Percentiles rank a stretch among this genome's conserved stretches.
Evolutionary conservation across 2,113 vertebrate genomes (phyloP).

Genomic region (Charina bottae): DNA sequence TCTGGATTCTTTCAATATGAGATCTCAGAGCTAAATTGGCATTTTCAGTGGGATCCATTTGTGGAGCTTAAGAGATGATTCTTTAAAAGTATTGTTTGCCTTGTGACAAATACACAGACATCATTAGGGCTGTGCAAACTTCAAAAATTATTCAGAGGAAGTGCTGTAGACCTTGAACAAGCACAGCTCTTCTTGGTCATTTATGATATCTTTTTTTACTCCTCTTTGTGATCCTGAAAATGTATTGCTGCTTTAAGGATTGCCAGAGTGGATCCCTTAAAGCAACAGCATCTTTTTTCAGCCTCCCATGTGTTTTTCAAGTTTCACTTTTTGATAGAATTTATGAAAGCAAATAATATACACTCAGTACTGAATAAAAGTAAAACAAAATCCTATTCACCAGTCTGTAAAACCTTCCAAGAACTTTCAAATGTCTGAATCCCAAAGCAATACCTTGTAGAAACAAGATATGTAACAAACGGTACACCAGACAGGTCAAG

Average conservation of each 20-base stretch:
- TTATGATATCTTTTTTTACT: not conserved
- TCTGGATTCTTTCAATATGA: not conserved
- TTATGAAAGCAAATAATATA: not conserved
- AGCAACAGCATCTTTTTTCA: not conserved
- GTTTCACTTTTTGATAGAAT: not conserved
- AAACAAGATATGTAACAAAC: not conserved
- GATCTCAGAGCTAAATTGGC: not conserved
- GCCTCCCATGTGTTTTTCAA: not conserved
- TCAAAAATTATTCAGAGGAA: not conserved
- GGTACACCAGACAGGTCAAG: not conserved
- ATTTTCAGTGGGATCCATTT: not conserved
- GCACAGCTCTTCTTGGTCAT: not conserved
- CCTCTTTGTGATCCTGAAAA: not conserved
- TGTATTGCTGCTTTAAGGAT: not conserved
- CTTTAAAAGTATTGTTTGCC: not conserved
- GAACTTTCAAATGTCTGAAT: not conserved
- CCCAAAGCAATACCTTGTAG: not conserved
- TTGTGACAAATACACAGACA: not conserved
- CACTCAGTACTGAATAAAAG: not conserved
- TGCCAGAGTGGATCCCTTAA: not conserved
- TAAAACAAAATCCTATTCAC: not conserved
- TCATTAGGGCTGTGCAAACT: not conserved
- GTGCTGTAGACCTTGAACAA: not conserved
- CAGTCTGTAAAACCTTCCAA: not conserved
- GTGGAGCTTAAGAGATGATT: not conserved